phyloP scores from a whole-genome alignment of 2,113 vertebrate species.

The Condylura cristata region DNA sequence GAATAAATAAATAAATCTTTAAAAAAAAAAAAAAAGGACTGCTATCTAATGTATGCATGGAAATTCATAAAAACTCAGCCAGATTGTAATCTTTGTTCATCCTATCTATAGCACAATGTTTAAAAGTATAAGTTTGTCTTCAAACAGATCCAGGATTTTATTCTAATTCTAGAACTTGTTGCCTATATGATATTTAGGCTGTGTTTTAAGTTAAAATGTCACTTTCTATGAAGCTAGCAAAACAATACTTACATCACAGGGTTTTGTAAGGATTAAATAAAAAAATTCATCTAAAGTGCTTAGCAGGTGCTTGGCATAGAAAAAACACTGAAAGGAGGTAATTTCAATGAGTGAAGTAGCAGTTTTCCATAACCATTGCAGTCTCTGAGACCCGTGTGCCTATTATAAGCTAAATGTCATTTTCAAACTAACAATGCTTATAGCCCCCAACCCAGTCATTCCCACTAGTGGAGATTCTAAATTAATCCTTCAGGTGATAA shows the following conservation, averaged over 20 bases:
- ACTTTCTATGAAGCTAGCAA: not conserved
- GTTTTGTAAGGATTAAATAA: not conserved
- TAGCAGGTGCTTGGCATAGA: not conserved
- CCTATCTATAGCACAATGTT: not conserved
- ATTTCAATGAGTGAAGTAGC: not conserved
- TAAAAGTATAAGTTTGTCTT: not conserved
- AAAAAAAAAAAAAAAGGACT: too few species aligned
- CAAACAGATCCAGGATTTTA: not conserved
- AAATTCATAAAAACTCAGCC: not conserved
- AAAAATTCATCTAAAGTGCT: not conserved
- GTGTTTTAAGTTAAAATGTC: not conserved
- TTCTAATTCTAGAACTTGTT: not conserved
- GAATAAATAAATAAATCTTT: too few species aligned
- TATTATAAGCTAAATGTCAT: not conserved
- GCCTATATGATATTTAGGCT: not conserved
- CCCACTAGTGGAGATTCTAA: not conserved
- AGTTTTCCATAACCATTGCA: not conserved
- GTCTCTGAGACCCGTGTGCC: not conserved
- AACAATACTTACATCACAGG: not conserved
- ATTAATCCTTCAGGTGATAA: not conserved
- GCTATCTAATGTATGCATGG: not conserved
- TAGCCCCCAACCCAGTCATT: not conserved
- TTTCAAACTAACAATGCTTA: not conserved
- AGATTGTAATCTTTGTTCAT: not conserved
- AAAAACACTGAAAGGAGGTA: not conserved